These are phyloP conservation scores for Eurosta solidaginis DNA, from an alignment of 1,140 invertebrate genomes.

Conservation along the genomic window DNA sequence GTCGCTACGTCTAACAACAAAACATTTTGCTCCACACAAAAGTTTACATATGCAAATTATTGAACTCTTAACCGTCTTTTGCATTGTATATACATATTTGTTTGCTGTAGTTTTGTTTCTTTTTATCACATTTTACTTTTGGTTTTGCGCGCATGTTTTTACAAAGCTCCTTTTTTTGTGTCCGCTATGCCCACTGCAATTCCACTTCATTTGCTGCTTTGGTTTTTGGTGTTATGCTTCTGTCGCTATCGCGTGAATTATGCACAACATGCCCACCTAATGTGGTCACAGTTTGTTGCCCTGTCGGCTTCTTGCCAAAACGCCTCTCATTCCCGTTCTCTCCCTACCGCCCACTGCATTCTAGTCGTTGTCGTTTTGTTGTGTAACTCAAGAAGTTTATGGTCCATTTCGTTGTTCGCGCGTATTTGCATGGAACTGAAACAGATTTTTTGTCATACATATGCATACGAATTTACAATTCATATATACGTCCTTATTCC, in stretches of 20 bases:
- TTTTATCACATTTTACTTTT: neutral
- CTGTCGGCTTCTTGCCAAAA: neutral
- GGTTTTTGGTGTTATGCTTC: neutral
- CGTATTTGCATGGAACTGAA: constrained; percentile 17
- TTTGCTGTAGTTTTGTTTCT: neutral
- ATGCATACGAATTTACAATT: neutral
- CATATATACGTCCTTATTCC: neutral
- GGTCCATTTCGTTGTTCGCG: constrained; percentile 4
- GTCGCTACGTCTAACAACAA: neutral
- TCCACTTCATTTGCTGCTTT: constrained; percentile 12
- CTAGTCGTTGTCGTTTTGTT: neutral
- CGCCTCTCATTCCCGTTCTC: no score
- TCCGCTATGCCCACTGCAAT: neutral
- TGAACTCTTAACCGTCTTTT: neutral
- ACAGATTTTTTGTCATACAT: constrained; percentile 1
- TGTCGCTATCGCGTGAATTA: constrained; percentile 25
- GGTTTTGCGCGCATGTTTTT: no score
- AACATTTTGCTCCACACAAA: neutral
- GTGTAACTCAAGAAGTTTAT: constrained; percentile 28
- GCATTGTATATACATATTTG: no score
- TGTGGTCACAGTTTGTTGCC: neutral
- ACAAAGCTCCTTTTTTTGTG: neutral
- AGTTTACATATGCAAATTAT: neutral
- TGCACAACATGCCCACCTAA: constrained; percentile 21
- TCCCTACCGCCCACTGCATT: neutral